These are phyloP conservation scores for Chrosomus eos DNA, from an alignment of 2,797 vertebrate genomes.

Conservation along the genomic window DNA sequence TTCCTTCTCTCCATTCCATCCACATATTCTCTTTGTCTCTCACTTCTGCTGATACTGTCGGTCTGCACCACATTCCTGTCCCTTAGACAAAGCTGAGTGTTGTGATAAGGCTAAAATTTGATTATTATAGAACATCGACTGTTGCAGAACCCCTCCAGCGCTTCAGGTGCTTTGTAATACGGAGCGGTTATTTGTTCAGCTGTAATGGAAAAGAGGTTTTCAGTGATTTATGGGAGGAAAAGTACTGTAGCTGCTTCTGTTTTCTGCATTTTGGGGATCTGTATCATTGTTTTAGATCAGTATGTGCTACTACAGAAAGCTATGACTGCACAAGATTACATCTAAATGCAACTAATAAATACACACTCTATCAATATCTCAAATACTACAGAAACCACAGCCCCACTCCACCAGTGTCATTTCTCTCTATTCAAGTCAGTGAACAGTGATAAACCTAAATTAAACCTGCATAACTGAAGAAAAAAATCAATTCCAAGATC, in stretches of 20 bases:
- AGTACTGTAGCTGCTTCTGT: neutral
- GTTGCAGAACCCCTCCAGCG: slow-evolving; percentile 13
- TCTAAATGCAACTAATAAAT: slow-evolving; percentile 4
- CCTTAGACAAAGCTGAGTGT: neutral
- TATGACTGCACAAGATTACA: slow-evolving; percentile 8
- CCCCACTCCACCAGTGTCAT: neutral
- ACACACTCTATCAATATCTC: slow-evolving; percentile 19
- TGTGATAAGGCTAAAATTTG: slow-evolving; percentile 22
- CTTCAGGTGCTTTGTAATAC: slow-evolving; percentile 34
- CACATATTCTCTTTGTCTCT: slow-evolving; percentile 3
- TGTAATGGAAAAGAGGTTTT: slow-evolving; percentile 43
- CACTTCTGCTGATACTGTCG: neutral
- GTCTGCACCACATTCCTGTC: neutral
- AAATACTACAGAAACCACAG: neutral
- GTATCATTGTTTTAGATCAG: slow-evolving; percentile 37
- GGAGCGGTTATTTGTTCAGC: slow-evolving; percentile 31
- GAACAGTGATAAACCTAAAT: neutral
- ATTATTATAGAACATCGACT: slow-evolving; percentile 27
- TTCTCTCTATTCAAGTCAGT: neutral
- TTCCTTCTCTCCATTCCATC: neutral
- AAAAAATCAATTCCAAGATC: slow-evolving; percentile 1
- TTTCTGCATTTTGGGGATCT: slow-evolving; percentile 29
- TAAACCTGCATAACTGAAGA: neutral
- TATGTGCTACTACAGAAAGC: slow-evolving; percentile 19
- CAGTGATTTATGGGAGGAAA: slow-evolving; percentile 34